Evolutionary conservation across 2,797 vertebrate species (phyloP), one percentile per base, ranked within the genome.

Genomic region (Mergus octosetaceus): DNA sequence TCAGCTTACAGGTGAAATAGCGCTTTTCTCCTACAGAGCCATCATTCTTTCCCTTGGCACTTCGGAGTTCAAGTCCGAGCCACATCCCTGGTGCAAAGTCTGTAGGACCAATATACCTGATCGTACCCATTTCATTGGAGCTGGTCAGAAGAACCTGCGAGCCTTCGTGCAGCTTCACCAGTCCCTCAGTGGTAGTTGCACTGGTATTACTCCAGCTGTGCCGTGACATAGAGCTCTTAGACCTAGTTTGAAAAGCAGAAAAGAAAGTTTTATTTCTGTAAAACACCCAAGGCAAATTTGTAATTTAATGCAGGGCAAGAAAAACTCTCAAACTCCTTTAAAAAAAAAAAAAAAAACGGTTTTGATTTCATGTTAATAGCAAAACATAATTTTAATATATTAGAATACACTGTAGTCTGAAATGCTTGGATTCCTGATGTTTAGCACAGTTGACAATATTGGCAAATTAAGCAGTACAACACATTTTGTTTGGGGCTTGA

Each of bases 131-230:
- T 96, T 99, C 99, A 0, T 98, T 99, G 88, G 98, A 99, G 80
- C 99, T 99, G 83, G 94, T 99, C 93, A 99, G 98, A 61, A 99
- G 98, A 45, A 99, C 99, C 98, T 99, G 99, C 80, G 98, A 98
- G 75, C 99, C 99, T 83, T 98, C 97, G 0, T 98, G 99, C 56
- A 99, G 98, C 88, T 97, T 98, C 43, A 98, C 98, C 0, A 96
- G 76, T 7, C 97, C 96, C 38, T 98, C 96, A 0, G 54, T 20
- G 24, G 78, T 87, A 8, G 91, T 76, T 0, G 96, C 1, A 0
- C 90, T 1, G 14, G 97, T 77, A 7, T 97, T 96, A 4, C 97
- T 97, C 99, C 99, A 99, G 79, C 98, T 99, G n/a, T 98, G 98
- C 11, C 98, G 98, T 73, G 98, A 90, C 65, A 97, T 93, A 0